Evolutionary conservation across 2,113 vertebrate species (phyloP), one percentile per base, ranked within the genome.

Genomic region (Alces alces): DNA sequence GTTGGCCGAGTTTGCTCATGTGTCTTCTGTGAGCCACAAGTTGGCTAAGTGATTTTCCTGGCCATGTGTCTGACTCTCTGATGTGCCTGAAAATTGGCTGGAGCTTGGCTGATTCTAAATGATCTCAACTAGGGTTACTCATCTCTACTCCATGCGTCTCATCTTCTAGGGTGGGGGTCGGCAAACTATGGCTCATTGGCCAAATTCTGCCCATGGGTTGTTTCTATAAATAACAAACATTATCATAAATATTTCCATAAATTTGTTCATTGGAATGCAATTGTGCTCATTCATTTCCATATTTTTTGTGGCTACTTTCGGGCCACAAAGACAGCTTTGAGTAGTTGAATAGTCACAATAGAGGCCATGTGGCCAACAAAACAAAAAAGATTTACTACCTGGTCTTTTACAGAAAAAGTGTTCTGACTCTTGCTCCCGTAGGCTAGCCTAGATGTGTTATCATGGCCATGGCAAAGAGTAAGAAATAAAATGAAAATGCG

Each of bases 11-110:
- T 60, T 52, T 27, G 17, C 14, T 57, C 57, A 8, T 7, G 15
- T 30, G 36, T 86, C 54, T 83, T 54, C 78, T 61, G 0, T 36
- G 84, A 93, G 36, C 58, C 47, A 3, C 7, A 50, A 2, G 12
- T 39, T 66, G 82, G 36, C 23, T 7, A 45, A 30, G n/a, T 2
- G 30, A 25, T 52, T 80, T 47, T 61, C 21, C 19, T 54, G 80
- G 43, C 8, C 0, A 0, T 39, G 3, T 45, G 2, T 57, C n/a
- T 58, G 27, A 19, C n/a, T 54, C 21, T 28, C 33, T 43, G 15
- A 33, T 4, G 3, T 50, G 12, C n/a, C 45, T 91, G 58, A 43
- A 80, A 54, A 43, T 12, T 43, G 82, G 6, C 12, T 80, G n/a
- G 73, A 79, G 17, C 1, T 64, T 15, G 19, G 30, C 33, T 83